Conservation (phyloP, 2,888 invertebrate genomes). For the Dryobotodes eremita region DNA sequence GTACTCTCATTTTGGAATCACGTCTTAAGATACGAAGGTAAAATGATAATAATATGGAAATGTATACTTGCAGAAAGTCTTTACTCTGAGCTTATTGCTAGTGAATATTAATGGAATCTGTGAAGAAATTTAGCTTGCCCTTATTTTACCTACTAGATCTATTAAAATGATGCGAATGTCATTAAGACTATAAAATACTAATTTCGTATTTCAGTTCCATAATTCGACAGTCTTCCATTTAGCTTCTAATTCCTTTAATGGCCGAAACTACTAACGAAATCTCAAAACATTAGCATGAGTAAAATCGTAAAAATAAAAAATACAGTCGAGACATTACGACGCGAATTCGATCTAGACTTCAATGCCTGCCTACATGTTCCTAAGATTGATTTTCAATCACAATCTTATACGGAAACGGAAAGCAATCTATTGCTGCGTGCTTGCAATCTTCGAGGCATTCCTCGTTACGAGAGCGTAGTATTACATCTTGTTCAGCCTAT, state of each 20-base stretch:
- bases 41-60: constrained; percentile 45
- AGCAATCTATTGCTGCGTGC: constrained; percentile 56
- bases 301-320: neutral
- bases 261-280: neutral
- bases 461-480: constrained; percentile 31
- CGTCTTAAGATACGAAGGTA: constrained; percentile 22
- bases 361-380: constrained; percentile 27
- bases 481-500: constrained; percentile 29
- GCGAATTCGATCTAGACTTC: constrained; percentile 14
- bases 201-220: neutral
- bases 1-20: constrained; percentile 33
- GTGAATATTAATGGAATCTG: constrained; percentile 24
- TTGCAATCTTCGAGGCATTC: constrained; percentile 54
- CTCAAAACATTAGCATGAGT: neutral
- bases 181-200: neutral
- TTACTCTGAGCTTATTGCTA: constrained; percentile 10
- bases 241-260: too few species aligned
- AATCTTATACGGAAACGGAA: constrained; percentile 41
- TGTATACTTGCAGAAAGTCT: constrained; percentile 30
- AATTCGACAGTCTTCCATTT: neutral
- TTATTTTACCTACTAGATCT: neutral
- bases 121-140: constrained; percentile 5
- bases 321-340: neutral
- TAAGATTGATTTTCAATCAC: constrained; percentile 52
- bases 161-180: neutral